Evolutionary conservation across 2,113 vertebrate genomes (phyloP), one percentile per base, ranked within the genome.

Genomic region (Nyctereutes procyonoides): DNA sequence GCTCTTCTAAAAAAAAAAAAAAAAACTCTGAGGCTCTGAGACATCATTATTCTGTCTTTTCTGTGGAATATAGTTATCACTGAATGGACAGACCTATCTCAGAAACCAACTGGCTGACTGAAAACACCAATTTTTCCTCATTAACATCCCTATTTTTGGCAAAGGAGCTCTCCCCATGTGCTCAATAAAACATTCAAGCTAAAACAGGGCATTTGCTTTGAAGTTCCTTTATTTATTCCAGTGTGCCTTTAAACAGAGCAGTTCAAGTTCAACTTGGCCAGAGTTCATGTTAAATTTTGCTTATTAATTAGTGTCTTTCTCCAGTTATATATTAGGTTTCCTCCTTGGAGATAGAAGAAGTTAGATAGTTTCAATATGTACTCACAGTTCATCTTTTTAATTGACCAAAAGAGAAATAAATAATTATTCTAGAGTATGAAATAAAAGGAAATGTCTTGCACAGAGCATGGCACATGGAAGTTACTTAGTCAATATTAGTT

Each of bases 221-320:
- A 97, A 95, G 97, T 96, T 92, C 35, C 48, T 93, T 96, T 98
- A 90, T 97, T 96, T 97, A 95, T 96, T 96, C 43, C 95, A 92
- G 77, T 73, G 83, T 97, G 92, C 79, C 83, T 97, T 96, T 95
- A 96, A 96, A 79, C 76, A 94, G 93, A 97, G 20, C 65, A 90
- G 93, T 96, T 96, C 38, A 89, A 95, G 83, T 91, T 96, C 96
- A 11, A 81, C 92, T 96, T 98, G 97, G 96, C 95, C 1, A 0
- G 90, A 89, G 71, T 97, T 97, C 94, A 95, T 88, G 69, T 94
- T 96, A 94, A 95, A 96, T 96, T 97, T 89, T 96, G 56, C 88
- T 97, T 98, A 97, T 98, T 98, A 98, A 97, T 96, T 98, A 97
- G 95, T 95, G 80, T 98, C 92, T 97, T 96, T 95, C 67, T 85